A percentile compares a stretch with the other conserved stretches of the same genome.
phyloP scores from a whole-genome alignment of 2,113 vertebrate genomes.

The Syrmaticus mikado region DNA sequence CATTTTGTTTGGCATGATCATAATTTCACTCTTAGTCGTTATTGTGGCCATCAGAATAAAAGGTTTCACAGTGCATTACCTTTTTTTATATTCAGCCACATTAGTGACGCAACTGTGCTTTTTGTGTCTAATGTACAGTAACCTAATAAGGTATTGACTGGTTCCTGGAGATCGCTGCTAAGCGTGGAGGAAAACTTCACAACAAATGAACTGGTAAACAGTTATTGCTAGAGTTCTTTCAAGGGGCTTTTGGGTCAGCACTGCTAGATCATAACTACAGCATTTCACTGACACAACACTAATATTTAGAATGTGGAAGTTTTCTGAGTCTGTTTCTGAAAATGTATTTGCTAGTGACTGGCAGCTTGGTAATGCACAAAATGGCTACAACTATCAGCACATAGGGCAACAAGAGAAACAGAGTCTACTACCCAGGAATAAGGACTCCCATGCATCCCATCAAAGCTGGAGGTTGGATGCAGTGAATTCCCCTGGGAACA shows the following conservation, averaged over 20 bases:
- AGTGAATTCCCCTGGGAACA: fast-evolving
- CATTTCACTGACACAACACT: not conserved
- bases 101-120: not conserved
- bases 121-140: not conserved
- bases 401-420: not conserved
- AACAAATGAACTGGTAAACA: not conserved
- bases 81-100: not conserved
- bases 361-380: not conserved
- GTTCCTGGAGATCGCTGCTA: not conserved
- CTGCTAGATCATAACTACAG: not conserved
- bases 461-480: not conserved
- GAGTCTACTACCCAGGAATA: not conserved
- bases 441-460: fast-evolving
- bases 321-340: not conserved
- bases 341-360: not conserved
- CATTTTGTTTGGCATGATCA: not conserved
- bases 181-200: not conserved
- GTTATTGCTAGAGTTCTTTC: not conserved
- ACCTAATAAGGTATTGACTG: not conserved
- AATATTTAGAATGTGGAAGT: not conserved
- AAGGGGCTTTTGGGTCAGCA: not conserved
- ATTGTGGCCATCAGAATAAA: not conserved
- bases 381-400: not conserved
- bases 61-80: not conserved
- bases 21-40: not conserved